Evolutionary conservation across 2,113 vertebrate genomes (phyloP).

Genomic region (Cebus imitator): DNA sequence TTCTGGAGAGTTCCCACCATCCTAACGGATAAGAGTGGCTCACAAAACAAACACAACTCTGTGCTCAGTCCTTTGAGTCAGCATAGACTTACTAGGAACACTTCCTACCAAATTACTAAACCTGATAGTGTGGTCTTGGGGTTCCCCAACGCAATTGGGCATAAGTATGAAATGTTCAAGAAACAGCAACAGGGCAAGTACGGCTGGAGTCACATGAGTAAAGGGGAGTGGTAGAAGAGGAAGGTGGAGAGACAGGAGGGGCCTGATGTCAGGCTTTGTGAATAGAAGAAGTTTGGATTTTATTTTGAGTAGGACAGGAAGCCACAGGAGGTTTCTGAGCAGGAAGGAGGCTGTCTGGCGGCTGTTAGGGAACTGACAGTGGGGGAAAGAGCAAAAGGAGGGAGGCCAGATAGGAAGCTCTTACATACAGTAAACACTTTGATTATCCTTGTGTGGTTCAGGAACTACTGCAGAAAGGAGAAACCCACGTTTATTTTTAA

Average conservation of each 20-base stretch:
- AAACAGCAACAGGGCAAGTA: neutral
- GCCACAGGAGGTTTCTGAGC: neutral
- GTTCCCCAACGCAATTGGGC: neutral
- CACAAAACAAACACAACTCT: neutral
- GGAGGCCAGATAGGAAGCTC: neutral
- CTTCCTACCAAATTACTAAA: neutral
- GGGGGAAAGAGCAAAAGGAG: neutral
- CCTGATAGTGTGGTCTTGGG: neutral
- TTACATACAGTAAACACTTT: neutral
- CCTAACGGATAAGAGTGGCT: neutral
- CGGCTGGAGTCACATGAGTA: neutral
- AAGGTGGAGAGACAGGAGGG: neutral
- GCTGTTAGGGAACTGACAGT: neutral
- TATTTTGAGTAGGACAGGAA: neutral
- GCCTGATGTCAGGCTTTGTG: neutral
- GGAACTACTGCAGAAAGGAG: neutral
- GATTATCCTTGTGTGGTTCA: neutral
- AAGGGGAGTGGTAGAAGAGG: neutral
- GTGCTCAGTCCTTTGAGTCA: neutral
- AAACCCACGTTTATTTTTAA: neutral
- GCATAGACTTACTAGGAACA: too few species aligned
- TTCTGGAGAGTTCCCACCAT: neutral
- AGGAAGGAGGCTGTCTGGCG: neutral
- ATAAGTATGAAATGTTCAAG: neutral
- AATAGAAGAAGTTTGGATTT: neutral